phyloP scores from a whole-genome alignment of 2,113 vertebrate species.

The Chaetodon auriga region DNA sequence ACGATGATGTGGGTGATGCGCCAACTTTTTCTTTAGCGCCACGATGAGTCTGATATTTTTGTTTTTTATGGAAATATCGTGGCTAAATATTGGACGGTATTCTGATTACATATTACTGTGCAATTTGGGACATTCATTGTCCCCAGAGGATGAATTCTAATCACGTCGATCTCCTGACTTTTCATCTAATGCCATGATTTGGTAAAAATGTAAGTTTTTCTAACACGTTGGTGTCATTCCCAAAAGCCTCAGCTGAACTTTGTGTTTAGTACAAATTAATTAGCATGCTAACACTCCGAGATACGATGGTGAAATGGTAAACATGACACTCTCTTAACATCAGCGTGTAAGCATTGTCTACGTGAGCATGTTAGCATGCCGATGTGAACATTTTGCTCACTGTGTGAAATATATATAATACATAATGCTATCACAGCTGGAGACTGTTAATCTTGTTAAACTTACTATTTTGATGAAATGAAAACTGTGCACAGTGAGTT shows the following conservation, averaged over 20 bases:
- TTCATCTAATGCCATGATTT: no score
- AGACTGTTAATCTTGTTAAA: no score
- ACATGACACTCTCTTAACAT: background rate
- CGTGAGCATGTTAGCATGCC: background rate
- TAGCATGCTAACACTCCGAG: no score
- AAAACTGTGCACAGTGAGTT: background rate
- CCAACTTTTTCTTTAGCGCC: background rate
- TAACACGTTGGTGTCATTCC: background rate
- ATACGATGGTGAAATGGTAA: no score
- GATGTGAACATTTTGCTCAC: no score
- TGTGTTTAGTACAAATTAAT: no score
- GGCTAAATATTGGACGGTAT: background rate
- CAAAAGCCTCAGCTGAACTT: background rate
- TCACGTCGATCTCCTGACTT: no score
- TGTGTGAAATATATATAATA: no score
- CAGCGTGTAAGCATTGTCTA: background rate
- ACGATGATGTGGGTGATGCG: background rate
- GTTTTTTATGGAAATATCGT: background rate
- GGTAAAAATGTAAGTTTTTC: background rate
- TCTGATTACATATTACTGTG: no score
- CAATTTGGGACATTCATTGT: background rate
- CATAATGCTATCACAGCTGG: background rate
- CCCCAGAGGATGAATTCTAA: background rate
- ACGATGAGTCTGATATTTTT: background rate
- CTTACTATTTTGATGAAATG: background rate